Conservation (phyloP, 2,797 vertebrate species). For the Enteromius mattozi region DNA sequence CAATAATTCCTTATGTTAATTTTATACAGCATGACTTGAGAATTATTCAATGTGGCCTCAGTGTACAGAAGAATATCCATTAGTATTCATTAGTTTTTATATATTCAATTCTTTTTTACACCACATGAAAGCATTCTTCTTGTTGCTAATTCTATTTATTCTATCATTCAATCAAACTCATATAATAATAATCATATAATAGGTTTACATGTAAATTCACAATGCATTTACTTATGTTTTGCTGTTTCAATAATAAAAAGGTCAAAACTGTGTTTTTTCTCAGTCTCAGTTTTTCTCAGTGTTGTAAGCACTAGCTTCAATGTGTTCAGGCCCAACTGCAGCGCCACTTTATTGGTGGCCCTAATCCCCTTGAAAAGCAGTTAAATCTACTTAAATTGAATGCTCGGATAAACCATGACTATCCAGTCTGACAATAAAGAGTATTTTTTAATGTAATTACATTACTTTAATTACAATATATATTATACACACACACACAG, state of each 20-base stretch:
- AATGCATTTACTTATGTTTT: not conserved
- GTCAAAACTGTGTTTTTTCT: not conserved
- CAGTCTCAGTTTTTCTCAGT: not conserved
- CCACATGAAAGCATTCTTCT: not conserved
- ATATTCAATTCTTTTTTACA: not conserved
- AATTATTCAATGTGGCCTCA: not conserved
- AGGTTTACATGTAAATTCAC: not conserved
- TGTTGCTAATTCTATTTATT: not conserved
- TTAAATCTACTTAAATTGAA: slow-evolving; percentile 19
- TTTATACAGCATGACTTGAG: not conserved
- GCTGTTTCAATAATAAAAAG: slow-evolving; percentile 3
- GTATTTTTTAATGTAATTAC: not conserved
- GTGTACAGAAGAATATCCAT: not conserved
- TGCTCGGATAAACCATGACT: slow-evolving; percentile 6
- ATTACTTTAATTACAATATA: not conserved
- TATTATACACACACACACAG: too few species aligned
- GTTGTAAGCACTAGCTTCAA: not conserved
- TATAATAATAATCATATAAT: not conserved
- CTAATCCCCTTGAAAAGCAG: slow-evolving; percentile 42
- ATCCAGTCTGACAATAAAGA: not conserved
- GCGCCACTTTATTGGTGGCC: slow-evolving; percentile 33
- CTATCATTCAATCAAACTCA: not conserved
- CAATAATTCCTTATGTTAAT: not conserved
- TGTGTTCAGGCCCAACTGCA: not conserved
- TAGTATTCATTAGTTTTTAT: not conserved